Conservation (phyloP, 2,888 invertebrate genomes). For the Cylindroiulus punctatus region DNA sequence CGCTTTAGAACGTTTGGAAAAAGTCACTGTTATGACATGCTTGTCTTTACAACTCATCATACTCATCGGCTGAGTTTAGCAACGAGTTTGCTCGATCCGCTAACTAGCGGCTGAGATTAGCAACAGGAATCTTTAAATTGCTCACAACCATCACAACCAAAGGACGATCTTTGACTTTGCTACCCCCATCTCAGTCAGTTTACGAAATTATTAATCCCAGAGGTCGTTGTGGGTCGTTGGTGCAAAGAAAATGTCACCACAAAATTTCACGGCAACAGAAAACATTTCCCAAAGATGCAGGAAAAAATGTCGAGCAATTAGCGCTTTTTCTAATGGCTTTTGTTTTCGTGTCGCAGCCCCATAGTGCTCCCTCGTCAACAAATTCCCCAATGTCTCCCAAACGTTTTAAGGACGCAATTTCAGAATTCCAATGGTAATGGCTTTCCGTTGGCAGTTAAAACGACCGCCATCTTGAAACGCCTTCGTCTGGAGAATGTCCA, state of each 20-base stretch:
- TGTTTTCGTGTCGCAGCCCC: background rate
- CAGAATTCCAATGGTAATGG: constrained; percentile 27
- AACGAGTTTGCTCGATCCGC: no score
- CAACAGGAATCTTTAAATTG: no score
- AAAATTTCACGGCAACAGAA: background rate
- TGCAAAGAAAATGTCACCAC: no score
- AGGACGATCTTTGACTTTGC: no score
- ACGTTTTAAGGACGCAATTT: constrained; percentile 9
- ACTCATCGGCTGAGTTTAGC: no score
- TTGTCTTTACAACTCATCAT: no score
- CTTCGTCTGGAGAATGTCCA: background rate
- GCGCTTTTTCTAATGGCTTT: constrained; percentile 36
- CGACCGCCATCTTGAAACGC: background rate
- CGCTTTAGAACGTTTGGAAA: no score
- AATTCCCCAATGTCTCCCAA: background rate
- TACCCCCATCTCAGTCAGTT: no score
- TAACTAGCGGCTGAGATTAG: no score
- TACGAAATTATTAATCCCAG: background rate
- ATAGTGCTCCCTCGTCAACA: constrained; percentile 21
- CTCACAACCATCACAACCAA: no score
- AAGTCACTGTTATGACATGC: no score
- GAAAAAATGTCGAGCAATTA: constrained; percentile 32
- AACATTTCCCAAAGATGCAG: background rate
- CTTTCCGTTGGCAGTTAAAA: constrained; percentile 17
- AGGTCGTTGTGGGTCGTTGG: background rate